phyloP scores from a whole-genome alignment of 2,113 vertebrate genomes.

The Halichoerus grypus region DNA sequence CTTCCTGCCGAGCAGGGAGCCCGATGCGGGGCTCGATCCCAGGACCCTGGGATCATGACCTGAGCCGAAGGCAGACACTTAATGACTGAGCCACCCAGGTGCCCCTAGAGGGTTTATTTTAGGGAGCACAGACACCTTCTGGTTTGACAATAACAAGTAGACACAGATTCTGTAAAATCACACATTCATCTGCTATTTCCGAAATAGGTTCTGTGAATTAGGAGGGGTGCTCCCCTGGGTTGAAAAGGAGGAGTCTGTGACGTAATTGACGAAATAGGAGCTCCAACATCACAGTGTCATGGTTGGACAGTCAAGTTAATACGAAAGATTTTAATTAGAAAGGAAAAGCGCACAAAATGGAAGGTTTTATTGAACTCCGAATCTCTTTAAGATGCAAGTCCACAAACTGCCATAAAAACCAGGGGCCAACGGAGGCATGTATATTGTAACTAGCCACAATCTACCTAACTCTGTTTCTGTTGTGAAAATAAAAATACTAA shows the following conservation, averaged over 20 bases:
- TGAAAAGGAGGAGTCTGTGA: neutral
- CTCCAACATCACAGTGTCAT: accelerated
- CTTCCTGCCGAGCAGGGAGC: too few species aligned
- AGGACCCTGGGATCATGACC: too few species aligned
- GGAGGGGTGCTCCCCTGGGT: neutral
- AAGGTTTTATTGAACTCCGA: neutral
- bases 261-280: neutral
- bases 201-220: neutral
- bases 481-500: neutral
- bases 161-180: neutral
- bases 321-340: neutral
- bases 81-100: too few species aligned
- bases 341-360: neutral
- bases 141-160: neutral
- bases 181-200: neutral
- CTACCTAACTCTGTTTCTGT: neutral
- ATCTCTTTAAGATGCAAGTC: neutral
- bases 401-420: too few species aligned
- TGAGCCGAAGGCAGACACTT: too few species aligned
- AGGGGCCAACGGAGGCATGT: neutral
- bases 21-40: too few species aligned
- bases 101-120: neutral
- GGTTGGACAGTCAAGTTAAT: neutral
- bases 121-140: neutral
- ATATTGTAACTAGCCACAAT: neutral